These are phyloP conservation scores for Polydrusus pterygomalis DNA, from an alignment of 2,888 invertebrate species.

Conservation along the genomic window DNA sequence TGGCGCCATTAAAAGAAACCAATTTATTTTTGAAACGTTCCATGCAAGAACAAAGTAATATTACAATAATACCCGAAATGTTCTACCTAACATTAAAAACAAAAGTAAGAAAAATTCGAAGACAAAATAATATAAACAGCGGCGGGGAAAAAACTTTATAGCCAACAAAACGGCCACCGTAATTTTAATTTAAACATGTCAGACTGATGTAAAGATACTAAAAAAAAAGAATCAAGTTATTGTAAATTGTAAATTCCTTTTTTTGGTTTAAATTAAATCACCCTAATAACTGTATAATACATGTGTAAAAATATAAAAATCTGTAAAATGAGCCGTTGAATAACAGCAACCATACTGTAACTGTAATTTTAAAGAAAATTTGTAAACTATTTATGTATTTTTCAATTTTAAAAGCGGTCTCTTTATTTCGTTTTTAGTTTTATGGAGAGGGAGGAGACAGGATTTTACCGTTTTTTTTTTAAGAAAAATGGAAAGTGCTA, in stretches of 20 bases:
- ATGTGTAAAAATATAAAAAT: constrained; percentile 68
- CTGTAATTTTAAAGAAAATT: constrained; percentile 56
- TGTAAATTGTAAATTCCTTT: constrained; percentile 74
- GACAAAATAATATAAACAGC: constrained; percentile 57
- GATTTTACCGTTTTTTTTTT: constrained; percentile 21
- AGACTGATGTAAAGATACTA: constrained; percentile 74
- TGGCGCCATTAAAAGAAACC: no score
- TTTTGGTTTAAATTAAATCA: constrained; percentile 65
- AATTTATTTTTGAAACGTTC: no score
- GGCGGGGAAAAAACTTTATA: constrained; percentile 63
- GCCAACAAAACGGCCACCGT: constrained; percentile 65
- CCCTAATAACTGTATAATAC: constrained; percentile 70
- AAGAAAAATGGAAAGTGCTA: constrained; percentile 23
- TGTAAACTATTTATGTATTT: constrained; percentile 65
- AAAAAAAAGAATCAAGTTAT: constrained; percentile 64
- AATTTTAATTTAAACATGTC: constrained; percentile 65
- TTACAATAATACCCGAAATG: constrained; percentile 5
- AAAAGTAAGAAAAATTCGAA: constrained; percentile 27
- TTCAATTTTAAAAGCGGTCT: constrained; percentile 61
- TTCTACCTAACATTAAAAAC: constrained; percentile 4
- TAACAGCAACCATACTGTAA: constrained; percentile 62
- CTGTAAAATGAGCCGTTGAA: constrained; percentile 71
- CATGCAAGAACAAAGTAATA: no score
- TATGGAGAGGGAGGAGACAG: constrained; percentile 24
- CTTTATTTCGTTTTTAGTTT: constrained; percentile 54